Percentiles rank a stretch among this genome's conserved stretches.
These are phyloP conservation scores for Gymnopithys bicolor DNA, from an alignment of 2,797 vertebrate genomes.

Conservation along the genomic window DNA sequence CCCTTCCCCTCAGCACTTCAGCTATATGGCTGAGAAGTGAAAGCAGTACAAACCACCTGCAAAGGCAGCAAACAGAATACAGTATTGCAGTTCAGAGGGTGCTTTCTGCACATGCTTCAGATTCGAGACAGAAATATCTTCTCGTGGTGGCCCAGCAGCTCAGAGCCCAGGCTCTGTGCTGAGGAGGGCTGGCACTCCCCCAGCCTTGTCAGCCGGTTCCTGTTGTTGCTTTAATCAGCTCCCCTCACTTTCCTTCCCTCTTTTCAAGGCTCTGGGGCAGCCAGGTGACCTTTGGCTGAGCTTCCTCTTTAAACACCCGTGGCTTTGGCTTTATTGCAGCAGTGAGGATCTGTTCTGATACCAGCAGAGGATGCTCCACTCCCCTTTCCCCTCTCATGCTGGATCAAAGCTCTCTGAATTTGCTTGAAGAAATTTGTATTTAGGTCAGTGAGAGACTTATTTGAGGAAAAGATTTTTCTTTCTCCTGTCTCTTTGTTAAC, in stretches of 20 bases:
- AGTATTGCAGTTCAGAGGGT: background rate
- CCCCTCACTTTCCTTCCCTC: background rate
- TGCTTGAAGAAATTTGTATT: constrained; percentile 5
- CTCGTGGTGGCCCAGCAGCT: background rate
- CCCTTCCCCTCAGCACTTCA: background rate
- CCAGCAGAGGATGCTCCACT: background rate
- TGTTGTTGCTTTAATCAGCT: background rate
- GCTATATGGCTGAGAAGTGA: background rate
- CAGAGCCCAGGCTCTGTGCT: background rate
- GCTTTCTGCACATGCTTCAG: background rate
- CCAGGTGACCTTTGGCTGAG: constrained; percentile 49
- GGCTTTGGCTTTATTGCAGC: constrained; percentile 16
- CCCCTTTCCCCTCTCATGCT: background rate
- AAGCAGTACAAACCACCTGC: background rate
- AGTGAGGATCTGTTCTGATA: background rate
- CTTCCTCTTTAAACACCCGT: background rate
- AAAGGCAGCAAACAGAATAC: background rate
- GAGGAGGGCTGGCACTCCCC: background rate
- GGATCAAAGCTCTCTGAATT: background rate
- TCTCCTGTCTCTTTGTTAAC: background rate
- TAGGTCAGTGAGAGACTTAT: constrained; percentile 9
- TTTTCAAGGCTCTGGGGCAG: constrained; percentile 6
- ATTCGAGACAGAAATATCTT: background rate
- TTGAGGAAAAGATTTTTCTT: background rate
- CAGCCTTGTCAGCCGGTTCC: background rate